These are phyloP conservation scores for Seriola dumerili DNA, from an alignment of 2,113 vertebrate genomes.

Conservation along the genomic window DNA sequence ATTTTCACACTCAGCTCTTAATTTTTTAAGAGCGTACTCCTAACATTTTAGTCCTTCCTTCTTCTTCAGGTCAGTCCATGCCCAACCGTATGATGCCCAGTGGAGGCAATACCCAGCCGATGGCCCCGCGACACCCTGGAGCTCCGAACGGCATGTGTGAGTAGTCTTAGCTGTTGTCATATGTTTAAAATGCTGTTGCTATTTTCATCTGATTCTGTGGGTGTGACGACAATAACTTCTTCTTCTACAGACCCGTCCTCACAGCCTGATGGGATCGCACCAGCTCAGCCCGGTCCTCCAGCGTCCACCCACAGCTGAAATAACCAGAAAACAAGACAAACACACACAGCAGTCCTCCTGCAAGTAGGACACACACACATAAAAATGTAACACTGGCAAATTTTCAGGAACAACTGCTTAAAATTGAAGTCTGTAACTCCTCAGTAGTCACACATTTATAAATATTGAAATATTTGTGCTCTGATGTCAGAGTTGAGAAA, in stretches of 20 bases:
- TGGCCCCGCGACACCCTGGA: constrained; percentile 87
- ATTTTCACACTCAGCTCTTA: not conserved
- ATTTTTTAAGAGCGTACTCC: not conserved
- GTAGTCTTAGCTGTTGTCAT: constrained; percentile 63
- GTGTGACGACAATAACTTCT: not conserved
- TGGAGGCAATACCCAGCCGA: constrained; percentile 71
- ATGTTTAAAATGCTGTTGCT: not conserved
- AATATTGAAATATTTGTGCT: constrained; percentile 65
- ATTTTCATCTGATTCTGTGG: accelerated
- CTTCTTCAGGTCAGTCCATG: constrained; percentile 80
- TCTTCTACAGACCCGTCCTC: constrained; percentile 71
- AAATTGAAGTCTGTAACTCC: constrained; percentile 30
- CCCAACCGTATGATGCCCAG: constrained; percentile 86
- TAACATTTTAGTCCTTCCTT: constrained; percentile 12
- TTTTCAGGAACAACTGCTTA: constrained; percentile 37
- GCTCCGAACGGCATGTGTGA: constrained; percentile 95
- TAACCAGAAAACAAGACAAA: constrained; percentile 17
- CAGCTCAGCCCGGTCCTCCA: constrained; percentile 83
- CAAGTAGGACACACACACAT: constrained; percentile 3
- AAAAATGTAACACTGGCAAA: constrained; percentile 18
- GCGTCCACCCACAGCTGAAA: constrained; percentile 68
- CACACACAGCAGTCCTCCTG: constrained; percentile 2
- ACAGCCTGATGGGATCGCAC: constrained; percentile 87
- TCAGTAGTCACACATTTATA: constrained; percentile 32
- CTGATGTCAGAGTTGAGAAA: constrained; percentile 67